Evolutionary conservation across 2,113 vertebrate genomes (phyloP).

Genomic region (Hemichromis elongatus): DNA sequence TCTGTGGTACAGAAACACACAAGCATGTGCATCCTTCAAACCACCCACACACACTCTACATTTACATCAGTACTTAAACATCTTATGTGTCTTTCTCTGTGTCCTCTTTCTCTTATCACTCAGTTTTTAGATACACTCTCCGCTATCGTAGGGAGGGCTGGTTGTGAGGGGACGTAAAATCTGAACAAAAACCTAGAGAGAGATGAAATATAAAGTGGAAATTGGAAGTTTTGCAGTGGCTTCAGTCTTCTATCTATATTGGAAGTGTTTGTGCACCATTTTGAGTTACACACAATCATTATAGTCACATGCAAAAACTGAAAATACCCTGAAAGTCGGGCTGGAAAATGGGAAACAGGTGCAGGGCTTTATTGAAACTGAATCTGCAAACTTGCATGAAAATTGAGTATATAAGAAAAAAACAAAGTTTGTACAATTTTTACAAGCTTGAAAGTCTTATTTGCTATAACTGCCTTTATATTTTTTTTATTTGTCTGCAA

Average conservation of each 20-base stretch:
- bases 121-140: background rate
- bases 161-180: background rate
- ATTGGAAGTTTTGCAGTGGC: background rate
- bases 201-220: background rate
- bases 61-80: background rate
- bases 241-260: background rate
- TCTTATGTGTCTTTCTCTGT: background rate
- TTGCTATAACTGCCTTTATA: background rate
- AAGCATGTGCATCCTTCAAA: background rate
- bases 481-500: background rate
- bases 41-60: background rate
- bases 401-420: background rate
- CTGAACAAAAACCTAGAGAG: background rate
- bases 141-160: background rate
- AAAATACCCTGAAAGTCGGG: background rate
- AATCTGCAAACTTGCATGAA: background rate
- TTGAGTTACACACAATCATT: background rate
- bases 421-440: background rate
- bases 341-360: background rate
- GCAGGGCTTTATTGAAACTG: background rate
- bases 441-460: background rate
- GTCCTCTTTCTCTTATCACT: background rate
- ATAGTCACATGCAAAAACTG: background rate
- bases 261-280: background rate
- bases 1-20: background rate